A percentile compares a stretch with the other conserved stretches of the same genome.
Conservation (phyloP, 2,888 invertebrate genomes). For the Cheilosia vernalis region DNA sequence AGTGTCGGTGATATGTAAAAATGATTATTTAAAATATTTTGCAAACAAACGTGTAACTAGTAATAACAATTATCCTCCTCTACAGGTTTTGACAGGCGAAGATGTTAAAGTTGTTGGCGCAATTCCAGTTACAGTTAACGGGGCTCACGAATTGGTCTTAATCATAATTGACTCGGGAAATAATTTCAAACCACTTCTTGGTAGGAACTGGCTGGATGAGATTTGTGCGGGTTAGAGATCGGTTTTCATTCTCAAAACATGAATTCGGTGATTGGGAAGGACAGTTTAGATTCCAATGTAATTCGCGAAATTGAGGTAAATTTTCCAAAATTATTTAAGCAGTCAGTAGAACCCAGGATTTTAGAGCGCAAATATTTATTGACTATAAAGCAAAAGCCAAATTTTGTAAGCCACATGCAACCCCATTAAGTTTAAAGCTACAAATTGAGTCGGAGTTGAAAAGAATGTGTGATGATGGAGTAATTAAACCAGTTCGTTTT, state of each 20-base stretch:
- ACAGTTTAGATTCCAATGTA: background rate
- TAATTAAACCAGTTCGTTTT: slow-evolving; percentile 60
- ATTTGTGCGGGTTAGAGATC: slow-evolving; percentile 35
- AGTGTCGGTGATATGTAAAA: slow-evolving; percentile 24
- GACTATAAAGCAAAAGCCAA: slow-evolving; percentile 28
- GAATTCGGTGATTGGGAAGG: background rate
- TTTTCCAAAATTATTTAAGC: slow-evolving; percentile 43
- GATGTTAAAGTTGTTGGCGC: background rate
- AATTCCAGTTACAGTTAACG: slow-evolving; percentile 14
- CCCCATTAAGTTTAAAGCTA: slow-evolving; percentile 34
- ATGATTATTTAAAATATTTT: slow-evolving; percentile 16
- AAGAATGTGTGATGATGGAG: slow-evolving; percentile 42
- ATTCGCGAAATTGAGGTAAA: slow-evolving; percentile 38
- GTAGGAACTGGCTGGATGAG: slow-evolving; percentile 50
- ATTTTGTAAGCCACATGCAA: slow-evolving; percentile 55
- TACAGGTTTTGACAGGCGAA: slow-evolving; percentile 35
- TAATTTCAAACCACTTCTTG: slow-evolving; percentile 40
- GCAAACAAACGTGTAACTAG: background rate
- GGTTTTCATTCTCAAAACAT: slow-evolving; percentile 23
- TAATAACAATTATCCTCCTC: slow-evolving; percentile 17
- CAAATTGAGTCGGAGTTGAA: slow-evolving; percentile 39
- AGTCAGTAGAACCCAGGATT: no score
- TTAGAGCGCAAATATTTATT: no score
- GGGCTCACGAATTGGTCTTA: slow-evolving; percentile 1
- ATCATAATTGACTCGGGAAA: slow-evolving; percentile 17